Conservation (phyloP, 2,888 invertebrate species). For the Lasioglossum zephyrum region DNA sequence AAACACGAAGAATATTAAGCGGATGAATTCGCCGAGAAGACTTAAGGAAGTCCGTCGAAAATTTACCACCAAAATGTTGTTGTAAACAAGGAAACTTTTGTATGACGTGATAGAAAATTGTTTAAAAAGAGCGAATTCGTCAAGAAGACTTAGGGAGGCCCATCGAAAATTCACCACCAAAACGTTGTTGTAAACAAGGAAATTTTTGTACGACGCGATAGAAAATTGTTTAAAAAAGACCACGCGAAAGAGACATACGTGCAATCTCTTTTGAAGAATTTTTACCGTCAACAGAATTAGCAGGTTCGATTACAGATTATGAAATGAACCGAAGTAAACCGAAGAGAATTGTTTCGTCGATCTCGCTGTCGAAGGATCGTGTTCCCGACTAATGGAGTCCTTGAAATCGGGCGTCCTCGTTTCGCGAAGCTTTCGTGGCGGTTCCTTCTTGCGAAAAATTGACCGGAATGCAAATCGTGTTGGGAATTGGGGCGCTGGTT, state of each 20-base stretch:
- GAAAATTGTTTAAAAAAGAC: too few relatives aligned
- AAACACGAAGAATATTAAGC: background rate
- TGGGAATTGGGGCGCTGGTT: background rate
- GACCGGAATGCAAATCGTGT: background rate
- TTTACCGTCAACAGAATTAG: too few relatives aligned
- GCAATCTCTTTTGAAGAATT: background rate
- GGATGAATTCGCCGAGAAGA: background rate
- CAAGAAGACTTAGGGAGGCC: background rate
- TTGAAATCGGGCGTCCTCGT: slow-evolving; percentile 40
- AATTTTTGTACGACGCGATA: too few relatives aligned
- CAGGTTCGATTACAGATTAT: too few relatives aligned
- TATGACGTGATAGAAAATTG: too few relatives aligned
- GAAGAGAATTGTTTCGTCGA: background rate
- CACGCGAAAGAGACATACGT: too few relatives aligned
- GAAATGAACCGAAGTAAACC: background rate
- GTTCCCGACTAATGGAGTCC: slow-evolving; percentile 42
- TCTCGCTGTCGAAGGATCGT: slow-evolving; percentile 10
- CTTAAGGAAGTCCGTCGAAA: background rate
- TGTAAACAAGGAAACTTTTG: too few relatives aligned
- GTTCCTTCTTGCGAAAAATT: background rate
- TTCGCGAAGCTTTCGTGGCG: background rate
- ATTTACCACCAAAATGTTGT: too few relatives aligned
- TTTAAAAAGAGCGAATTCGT: background rate
- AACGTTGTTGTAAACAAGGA: background rate
- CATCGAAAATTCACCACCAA: background rate